Conservation (phyloP, 2,797 vertebrate genomes). For the Chloroceryle amazona region DNA sequence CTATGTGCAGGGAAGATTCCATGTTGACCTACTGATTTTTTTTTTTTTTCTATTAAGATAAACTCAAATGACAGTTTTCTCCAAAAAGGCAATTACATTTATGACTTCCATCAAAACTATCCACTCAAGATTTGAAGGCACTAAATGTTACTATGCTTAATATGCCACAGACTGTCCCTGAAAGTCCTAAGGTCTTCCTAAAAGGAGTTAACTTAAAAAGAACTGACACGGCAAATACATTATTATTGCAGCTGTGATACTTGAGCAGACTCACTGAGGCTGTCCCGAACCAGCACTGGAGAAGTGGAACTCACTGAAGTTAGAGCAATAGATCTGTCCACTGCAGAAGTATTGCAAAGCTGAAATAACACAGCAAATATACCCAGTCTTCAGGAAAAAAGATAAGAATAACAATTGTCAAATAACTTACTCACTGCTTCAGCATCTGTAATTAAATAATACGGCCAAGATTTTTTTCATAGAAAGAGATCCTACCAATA, state of each 20-base stretch:
- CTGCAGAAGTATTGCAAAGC: not conserved
- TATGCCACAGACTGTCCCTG: not conserved
- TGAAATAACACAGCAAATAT: not conserved
- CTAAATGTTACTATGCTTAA: not conserved
- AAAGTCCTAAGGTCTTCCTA: not conserved
- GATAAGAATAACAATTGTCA: not conserved
- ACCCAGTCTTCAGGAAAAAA: not conserved
- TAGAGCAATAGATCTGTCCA: not conserved
- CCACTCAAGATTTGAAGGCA: not conserved
- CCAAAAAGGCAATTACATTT: not conserved
- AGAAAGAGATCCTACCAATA: not conserved
- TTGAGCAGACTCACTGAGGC: not conserved
- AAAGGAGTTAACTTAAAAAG: not conserved
- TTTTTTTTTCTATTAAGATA: not conserved
- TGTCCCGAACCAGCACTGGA: not conserved
- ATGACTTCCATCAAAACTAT: not conserved
- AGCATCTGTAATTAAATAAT: not conserved
- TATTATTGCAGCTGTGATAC: not conserved
- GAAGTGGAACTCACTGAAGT: not conserved
- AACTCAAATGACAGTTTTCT: not conserved
- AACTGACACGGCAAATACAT: not conserved
- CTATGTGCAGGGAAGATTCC: not conserved
- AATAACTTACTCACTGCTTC: not conserved
- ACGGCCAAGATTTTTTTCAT: not conserved
- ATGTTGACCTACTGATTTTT: not conserved